phyloP scores from a whole-genome alignment of 2,113 vertebrate genomes.

The Zosterops lateralis region DNA sequence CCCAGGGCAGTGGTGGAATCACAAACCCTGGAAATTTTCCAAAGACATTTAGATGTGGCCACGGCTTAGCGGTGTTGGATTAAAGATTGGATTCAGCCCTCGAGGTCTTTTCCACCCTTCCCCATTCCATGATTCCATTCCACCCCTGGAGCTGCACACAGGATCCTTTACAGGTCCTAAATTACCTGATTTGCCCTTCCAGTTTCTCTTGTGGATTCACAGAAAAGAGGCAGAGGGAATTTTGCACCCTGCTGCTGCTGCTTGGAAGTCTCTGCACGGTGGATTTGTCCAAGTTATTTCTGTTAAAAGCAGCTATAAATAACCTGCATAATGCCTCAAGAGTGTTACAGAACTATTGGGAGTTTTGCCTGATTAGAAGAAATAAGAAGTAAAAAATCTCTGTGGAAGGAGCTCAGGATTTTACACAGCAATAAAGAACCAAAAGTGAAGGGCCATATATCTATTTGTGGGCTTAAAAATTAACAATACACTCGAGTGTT shows the following conservation, averaged over 20 bases:
- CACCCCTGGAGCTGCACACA: neutral
- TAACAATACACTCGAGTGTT: neutral
- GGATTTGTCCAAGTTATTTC: constrained; percentile 46
- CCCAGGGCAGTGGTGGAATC: neutral
- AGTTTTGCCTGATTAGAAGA: constrained; percentile 35
- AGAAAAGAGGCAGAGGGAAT: neutral
- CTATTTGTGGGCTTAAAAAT: neutral
- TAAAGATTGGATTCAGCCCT: neutral
- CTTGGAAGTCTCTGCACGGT: neutral
- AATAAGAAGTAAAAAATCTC: constrained; percentile 24
- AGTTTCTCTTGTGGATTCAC: neutral
- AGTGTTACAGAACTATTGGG: neutral
- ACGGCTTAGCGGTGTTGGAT: accelerated
- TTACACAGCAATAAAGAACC: neutral
- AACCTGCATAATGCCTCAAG: neutral
- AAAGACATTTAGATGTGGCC: neutral
- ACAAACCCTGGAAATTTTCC: neutral
- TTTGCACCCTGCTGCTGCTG: neutral
- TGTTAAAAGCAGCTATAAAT: constrained; percentile 40
- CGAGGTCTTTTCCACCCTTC: accelerated
- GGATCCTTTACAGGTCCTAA: neutral
- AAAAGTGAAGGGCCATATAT: neutral
- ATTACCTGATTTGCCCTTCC: neutral
- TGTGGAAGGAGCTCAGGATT: neutral
- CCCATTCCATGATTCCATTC: neutral